phyloP scores from a whole-genome alignment of 2,797 vertebrate genomes.

The Pseudomugil gertrudae region DNA sequence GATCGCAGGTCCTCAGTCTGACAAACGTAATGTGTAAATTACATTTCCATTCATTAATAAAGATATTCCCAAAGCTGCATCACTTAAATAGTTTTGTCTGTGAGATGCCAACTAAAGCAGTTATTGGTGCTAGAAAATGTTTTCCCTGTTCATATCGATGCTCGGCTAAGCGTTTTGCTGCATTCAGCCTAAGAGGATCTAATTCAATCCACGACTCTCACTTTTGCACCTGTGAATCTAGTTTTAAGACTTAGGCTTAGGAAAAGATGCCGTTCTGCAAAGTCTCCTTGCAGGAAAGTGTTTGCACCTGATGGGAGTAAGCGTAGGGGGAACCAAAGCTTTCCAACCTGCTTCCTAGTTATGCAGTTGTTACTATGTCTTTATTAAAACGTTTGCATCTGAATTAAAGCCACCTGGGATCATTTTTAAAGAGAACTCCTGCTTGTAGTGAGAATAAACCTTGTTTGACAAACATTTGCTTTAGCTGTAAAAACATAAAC shows the following conservation, averaged over 20 bases:
- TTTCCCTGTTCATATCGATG: too few relatives aligned
- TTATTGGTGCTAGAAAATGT: not conserved
- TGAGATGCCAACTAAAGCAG: not conserved
- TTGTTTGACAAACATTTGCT: too few relatives aligned
- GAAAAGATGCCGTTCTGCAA: not conserved
- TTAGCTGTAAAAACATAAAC: too few relatives aligned
- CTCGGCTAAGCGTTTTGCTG: not conserved
- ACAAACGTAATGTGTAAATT: slow-evolving; percentile 23
- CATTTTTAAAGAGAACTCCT: not conserved
- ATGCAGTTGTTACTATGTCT: not conserved
- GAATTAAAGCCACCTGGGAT: not conserved
- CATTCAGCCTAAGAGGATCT: not conserved
- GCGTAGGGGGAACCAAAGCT: not conserved
- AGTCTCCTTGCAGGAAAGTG: not conserved
- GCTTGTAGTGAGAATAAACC: too few relatives aligned
- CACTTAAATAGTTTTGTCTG: not conserved
- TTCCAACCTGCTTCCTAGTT: not conserved
- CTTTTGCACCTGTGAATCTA: not conserved
- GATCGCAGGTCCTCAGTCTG: slow-evolving; percentile 4
- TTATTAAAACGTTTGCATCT: not conserved
- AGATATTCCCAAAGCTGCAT: slow-evolving; percentile 16
- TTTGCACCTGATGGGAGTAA: not conserved
- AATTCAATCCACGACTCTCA: not conserved
- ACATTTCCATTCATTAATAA: slow-evolving; percentile 29
- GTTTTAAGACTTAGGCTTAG: not conserved